Evolutionary conservation across 64 coral and sea anemone species (phyloP).

Genomic region (Platygyra sinensis): DNA sequence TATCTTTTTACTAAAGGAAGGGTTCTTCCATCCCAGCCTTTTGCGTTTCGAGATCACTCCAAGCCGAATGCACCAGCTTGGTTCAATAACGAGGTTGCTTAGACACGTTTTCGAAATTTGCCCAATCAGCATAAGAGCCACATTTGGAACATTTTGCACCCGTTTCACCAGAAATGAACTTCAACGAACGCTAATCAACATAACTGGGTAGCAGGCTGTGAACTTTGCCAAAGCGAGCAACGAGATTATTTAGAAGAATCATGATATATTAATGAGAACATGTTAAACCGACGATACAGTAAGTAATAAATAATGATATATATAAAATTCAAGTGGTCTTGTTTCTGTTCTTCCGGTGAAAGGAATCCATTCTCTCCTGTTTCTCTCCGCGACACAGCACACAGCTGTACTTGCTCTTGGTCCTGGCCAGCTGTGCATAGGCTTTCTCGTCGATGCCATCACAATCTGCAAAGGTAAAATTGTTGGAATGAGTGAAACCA

Average conservation of each 20-base stretch:
- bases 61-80: neutral
- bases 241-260: too few relatives aligned
- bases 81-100: neutral
- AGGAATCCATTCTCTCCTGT: constrained; percentile 91
- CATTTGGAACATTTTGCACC: too few relatives aligned
- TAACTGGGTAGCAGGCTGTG: too few relatives aligned
- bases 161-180: too few relatives aligned
- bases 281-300: neutral
- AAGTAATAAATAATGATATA: neutral
- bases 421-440: constrained; percentile 90
- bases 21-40: too few relatives aligned
- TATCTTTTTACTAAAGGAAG: too few relatives aligned
- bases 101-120: neutral
- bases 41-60: too few relatives aligned
- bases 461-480: constrained; percentile 63
- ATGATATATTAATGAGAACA: neutral
- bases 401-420: constrained; percentile 92
- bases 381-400: constrained; percentile 94
- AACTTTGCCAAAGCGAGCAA: too few relatives aligned
- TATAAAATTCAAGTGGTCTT: neutral
- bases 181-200: too few relatives aligned
- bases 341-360: constrained; percentile 85
- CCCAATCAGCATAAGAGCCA: too few relatives aligned
- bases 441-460: constrained; percentile 92
- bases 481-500: neutral